A percentile compares a stretch with the other conserved stretches of the same genome.
Evolutionary conservation across 2,797 vertebrate species (phyloP).

Genomic region (Rhynchonycteris naso): DNA sequence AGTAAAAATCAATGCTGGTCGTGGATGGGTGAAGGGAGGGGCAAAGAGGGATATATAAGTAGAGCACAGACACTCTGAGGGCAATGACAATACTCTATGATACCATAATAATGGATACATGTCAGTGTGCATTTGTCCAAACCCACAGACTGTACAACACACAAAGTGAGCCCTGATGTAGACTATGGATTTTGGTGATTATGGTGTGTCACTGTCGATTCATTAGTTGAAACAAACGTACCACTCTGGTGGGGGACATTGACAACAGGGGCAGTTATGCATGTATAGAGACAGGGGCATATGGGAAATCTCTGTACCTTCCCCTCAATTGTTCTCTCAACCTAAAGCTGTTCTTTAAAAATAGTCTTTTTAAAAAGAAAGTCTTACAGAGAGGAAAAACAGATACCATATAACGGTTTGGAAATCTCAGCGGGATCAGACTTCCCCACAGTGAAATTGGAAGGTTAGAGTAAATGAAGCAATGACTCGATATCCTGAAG

Average conservation of each 20-base stretch:
- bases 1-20: not conserved
- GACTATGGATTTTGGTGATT: not conserved
- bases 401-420: not conserved
- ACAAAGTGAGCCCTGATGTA: not conserved
- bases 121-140: not conserved
- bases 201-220: not conserved
- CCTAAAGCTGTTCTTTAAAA: not conserved
- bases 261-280: not conserved
- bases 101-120: not conserved
- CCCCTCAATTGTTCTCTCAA: not conserved
- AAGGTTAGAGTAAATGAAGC: conserved; percentile 11
- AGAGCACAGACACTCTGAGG: not conserved
- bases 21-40: not conserved
- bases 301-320: not conserved
- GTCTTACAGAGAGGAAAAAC: not conserved
- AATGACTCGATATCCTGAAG: not conserved
- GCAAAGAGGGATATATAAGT: not conserved
- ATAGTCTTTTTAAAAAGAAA: not conserved
- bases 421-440: not conserved
- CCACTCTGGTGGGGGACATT: not conserved
- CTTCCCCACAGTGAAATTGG: not conserved
- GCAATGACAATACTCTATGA: not conserved
- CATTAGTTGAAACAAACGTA: not conserved
- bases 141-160: not conserved
- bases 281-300: too few species aligned